These are phyloP conservation scores for Papilio polytes DNA, from an alignment of 1,140 invertebrate genomes.

Conservation along the genomic window DNA sequence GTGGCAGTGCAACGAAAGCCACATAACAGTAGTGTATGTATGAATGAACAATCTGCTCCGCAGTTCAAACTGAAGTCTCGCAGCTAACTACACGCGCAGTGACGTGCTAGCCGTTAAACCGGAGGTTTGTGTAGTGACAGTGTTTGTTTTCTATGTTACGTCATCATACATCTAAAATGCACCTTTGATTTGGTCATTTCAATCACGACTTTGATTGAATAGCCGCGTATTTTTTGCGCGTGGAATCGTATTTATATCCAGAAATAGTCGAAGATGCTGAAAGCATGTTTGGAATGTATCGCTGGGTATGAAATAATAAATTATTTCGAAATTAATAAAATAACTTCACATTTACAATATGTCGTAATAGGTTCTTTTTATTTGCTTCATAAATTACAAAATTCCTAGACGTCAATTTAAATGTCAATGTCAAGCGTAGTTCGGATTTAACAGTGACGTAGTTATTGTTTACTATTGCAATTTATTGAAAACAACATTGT, in stretches of 20 bases:
- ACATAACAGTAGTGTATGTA: constrained; percentile 40
- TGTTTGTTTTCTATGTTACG: constrained; percentile 78
- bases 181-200: constrained; percentile 47
- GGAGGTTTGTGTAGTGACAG: constrained; percentile 62
- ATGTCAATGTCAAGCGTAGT: constrained; percentile 50
- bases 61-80: constrained; percentile 49
- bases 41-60: constrained; percentile 34
- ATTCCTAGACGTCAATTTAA: constrained; percentile 39
- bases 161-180: constrained; percentile 63
- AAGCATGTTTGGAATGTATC: constrained; percentile 75
- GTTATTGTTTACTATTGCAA: constrained; percentile 4
- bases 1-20: constrained; percentile 3
- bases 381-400: neutral
- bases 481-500: constrained; percentile 9
- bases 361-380: neutral
- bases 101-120: constrained; percentile 50
- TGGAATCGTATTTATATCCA: constrained; percentile 32
- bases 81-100: constrained; percentile 45
- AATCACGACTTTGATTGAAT: neutral
- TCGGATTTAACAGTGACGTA: constrained; percentile 22
- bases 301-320: constrained; percentile 56
- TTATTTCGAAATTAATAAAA: constrained; percentile 3
- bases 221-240: neutral
- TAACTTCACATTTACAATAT: neutral
- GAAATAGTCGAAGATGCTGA: constrained; percentile 62